Percentiles rank a stretch among this genome's conserved stretches.
phyloP scores from a whole-genome alignment of 2,888 invertebrate genomes.

The Nematopogon swammerdamellus region DNA sequence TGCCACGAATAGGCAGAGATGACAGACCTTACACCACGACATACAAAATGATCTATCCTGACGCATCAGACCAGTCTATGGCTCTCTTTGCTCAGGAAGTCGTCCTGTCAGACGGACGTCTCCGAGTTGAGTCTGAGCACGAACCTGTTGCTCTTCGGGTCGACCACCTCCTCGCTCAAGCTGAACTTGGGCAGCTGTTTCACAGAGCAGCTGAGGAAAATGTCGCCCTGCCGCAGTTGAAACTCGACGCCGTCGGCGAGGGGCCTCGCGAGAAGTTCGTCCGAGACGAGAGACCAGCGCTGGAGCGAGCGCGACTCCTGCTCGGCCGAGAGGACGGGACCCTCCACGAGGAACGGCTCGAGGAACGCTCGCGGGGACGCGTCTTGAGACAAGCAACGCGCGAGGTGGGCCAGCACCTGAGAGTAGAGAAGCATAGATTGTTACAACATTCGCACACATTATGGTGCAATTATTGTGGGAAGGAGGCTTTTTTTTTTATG shows the following conservation, averaged over 20 bases:
- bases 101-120: slow-evolving; percentile 85
- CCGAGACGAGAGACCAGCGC: slow-evolving; percentile 95
- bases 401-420: slow-evolving; percentile 78
- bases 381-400: slow-evolving; percentile 89
- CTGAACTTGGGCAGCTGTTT: slow-evolving; percentile 89
- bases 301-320: slow-evolving; percentile 80
- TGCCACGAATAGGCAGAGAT: no score
- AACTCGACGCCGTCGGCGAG: slow-evolving; percentile 82
- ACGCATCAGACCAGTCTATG: slow-evolving; percentile 37
- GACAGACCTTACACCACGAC: no score
- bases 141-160: slow-evolving; percentile 95
- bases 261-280: slow-evolving; percentile 84
- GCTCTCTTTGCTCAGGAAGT: slow-evolving; percentile 22
- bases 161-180: slow-evolving; percentile 92
- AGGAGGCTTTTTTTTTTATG: no score
- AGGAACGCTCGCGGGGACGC: slow-evolving; percentile 93
- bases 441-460: background rate
- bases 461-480: no score
- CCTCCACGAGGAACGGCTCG: slow-evolving; percentile 86
- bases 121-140: slow-evolving; percentile 92
- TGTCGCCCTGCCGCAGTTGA: slow-evolving; percentile 89
- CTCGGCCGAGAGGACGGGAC: slow-evolving; percentile 82
- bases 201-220: slow-evolving; percentile 86
- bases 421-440: background rate
- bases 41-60: slow-evolving; percentile 16